Percentiles rank a stretch among this genome's conserved stretches.
These are phyloP conservation scores for Anoplolepis gracilipes DNA, from an alignment of 1,140 invertebrate species.

Conservation along the genomic window DNA sequence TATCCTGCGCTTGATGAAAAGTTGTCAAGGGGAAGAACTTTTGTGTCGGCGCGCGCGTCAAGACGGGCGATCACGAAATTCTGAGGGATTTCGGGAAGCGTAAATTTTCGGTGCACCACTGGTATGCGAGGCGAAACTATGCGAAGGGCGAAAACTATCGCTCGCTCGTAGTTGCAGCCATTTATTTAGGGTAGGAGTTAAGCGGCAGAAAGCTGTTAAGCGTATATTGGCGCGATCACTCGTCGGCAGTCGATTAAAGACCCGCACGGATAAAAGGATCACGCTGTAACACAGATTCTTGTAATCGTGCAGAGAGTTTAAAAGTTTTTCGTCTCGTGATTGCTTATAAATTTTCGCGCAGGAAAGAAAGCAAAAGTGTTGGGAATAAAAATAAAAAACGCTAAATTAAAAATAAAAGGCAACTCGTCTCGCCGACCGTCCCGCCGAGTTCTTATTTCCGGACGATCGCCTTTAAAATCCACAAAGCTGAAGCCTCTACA, in stretches of 20 bases:
- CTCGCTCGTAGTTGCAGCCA: conserved; percentile 39
- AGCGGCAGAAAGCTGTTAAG: conserved; percentile 52
- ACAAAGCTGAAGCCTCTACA: conserved; percentile 69
- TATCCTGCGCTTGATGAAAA: conserved; percentile 2
- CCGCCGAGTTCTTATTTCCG: conserved; percentile 27
- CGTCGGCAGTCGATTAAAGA: conserved; percentile 55
- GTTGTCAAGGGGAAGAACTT: conserved; percentile 38
- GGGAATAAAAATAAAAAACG: background rate
- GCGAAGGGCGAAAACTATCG: conserved; percentile 56
- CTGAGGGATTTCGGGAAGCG: conserved; percentile 52
- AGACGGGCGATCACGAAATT: conserved; percentile 50
- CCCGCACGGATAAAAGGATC: background rate
- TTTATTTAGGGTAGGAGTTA: conserved; percentile 59
- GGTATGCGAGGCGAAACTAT: conserved; percentile 54
- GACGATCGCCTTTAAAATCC: conserved; percentile 66
- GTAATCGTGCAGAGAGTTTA: background rate
- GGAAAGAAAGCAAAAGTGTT: background rate
- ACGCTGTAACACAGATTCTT: background rate
- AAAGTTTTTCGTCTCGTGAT: background rate
- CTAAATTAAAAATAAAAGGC: background rate
- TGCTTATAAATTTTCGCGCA: background rate
- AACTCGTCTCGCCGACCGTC: background rate
- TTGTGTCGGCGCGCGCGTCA: conserved; percentile 33
- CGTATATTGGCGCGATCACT: conserved; percentile 53
- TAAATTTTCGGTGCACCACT: conserved; percentile 55